These are phyloP conservation scores for Meganola albula DNA, from an alignment of 2,888 invertebrate genomes.

Conservation along the genomic window DNA sequence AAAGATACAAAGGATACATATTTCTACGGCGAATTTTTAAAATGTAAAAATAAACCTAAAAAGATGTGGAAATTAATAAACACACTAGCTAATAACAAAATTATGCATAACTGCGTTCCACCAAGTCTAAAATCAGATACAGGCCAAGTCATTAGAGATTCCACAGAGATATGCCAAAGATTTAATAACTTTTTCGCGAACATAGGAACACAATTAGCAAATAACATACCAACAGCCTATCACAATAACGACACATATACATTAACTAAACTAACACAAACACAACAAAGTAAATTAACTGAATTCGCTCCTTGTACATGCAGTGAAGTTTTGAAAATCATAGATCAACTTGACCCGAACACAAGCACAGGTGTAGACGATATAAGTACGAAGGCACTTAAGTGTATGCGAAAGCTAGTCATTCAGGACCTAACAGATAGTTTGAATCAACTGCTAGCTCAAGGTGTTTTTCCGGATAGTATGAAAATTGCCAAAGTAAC, in stretches of 20 bases:
- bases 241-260: not conserved
- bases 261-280: not conserved
- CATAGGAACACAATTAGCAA: not conserved
- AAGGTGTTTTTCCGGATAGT: slow-evolving; percentile 2
- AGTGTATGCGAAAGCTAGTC: not conserved
- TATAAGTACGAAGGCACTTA: slow-evolving; percentile 1
- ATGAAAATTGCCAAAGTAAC: slow-evolving; percentile 6
- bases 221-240: not conserved
- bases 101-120: not conserved
- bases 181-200: not conserved
- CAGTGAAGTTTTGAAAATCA: slow-evolving; percentile 1
- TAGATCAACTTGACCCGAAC: slow-evolving; percentile 1
- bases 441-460: slow-evolving; percentile 1
- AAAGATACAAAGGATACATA: not conserved
- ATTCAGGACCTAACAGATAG: not conserved
- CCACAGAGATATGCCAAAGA: not conserved
- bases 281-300: not conserved
- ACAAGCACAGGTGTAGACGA: not conserved
- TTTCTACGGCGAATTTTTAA: not conserved
- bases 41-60: not conserved
- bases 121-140: not conserved
- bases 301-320: not conserved
- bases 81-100: not conserved
- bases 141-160: not conserved
- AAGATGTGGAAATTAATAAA: slow-evolving; percentile 5